Evolutionary conservation across 2,113 vertebrate species (phyloP).

Genomic region (Catharus bicknelli): DNA sequence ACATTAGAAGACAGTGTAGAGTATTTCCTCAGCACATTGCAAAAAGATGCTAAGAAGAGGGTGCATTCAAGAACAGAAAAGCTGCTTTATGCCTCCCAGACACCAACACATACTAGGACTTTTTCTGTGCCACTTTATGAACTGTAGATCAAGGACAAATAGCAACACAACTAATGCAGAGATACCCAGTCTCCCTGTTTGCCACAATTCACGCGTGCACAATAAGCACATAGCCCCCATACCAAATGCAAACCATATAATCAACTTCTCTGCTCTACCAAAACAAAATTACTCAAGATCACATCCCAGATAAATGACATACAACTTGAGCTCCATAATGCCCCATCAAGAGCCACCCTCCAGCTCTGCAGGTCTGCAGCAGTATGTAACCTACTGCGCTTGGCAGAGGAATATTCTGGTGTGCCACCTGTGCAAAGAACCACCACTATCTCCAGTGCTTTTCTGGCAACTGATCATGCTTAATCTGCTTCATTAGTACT

Average conservation of each 20-base stretch:
- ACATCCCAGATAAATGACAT: not conserved
- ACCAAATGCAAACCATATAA: not conserved
- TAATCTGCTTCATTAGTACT: not conserved
- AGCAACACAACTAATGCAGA: not conserved
- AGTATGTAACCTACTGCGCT: not conserved
- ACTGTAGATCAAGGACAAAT: not conserved
- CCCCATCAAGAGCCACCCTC: not conserved
- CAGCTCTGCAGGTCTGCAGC: not conserved
- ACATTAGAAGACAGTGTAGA: not conserved
- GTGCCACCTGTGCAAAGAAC: not conserved
- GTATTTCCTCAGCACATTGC: not conserved
- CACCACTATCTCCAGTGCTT: not conserved
- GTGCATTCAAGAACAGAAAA: not conserved
- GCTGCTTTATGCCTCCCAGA: not conserved
- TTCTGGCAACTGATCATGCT: not conserved
- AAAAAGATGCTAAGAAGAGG: not conserved
- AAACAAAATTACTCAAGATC: not conserved
- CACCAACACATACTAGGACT: not conserved
- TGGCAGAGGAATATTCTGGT: not conserved
- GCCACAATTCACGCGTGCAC: not conserved
- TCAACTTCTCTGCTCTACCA: not conserved
- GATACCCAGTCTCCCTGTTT: not conserved
- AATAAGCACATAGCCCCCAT: not conserved
- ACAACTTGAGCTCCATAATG: not conserved
- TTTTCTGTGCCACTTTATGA: not conserved